phyloP scores from a whole-genome alignment of 1,140 invertebrate species.

The Forficula auricularia region DNA sequence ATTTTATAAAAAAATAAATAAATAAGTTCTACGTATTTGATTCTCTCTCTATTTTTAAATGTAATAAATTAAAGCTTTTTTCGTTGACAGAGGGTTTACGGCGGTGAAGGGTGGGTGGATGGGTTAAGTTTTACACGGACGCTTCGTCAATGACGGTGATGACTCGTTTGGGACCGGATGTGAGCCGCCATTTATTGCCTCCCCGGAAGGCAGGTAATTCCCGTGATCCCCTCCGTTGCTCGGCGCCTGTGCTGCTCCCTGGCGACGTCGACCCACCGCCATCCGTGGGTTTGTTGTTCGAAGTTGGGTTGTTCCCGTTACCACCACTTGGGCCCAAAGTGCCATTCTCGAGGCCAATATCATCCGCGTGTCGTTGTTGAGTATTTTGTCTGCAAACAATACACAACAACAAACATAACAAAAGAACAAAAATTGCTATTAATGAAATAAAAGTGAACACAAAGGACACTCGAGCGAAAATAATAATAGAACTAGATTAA shows the following conservation, averaged over 20 bases:
- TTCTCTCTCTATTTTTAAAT: too few species aligned
- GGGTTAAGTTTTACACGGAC: conserved; percentile 27
- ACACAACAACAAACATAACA: not conserved
- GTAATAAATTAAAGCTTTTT: not conserved
- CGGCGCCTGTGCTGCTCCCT: conserved; percentile 16
- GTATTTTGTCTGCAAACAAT: not conserved
- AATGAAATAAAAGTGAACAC: too few species aligned
- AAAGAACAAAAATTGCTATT: not conserved
- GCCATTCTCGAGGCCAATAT: not conserved
- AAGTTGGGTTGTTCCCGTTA: too few species aligned
- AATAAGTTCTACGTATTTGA: too few species aligned
- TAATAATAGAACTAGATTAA: too few species aligned
- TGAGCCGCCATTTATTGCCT: conserved; percentile 9
- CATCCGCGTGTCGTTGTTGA: not conserved
- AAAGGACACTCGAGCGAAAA: too few species aligned
- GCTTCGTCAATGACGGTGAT: conserved; percentile 60
- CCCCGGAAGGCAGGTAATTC: conserved; percentile 8
- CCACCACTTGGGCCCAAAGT: not conserved
- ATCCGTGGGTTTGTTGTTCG: conserved; percentile 14
- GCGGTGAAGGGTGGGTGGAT: not conserved
- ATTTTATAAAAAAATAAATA: too few species aligned
- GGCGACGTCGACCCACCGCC: conserved; percentile 13
- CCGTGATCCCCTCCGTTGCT: conserved; percentile 8
- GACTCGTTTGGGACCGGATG: conserved; percentile 14
- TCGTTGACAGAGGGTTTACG: not conserved